Conservation (phyloP, 1,140 invertebrate species). For the Chlorops oryzae region DNA sequence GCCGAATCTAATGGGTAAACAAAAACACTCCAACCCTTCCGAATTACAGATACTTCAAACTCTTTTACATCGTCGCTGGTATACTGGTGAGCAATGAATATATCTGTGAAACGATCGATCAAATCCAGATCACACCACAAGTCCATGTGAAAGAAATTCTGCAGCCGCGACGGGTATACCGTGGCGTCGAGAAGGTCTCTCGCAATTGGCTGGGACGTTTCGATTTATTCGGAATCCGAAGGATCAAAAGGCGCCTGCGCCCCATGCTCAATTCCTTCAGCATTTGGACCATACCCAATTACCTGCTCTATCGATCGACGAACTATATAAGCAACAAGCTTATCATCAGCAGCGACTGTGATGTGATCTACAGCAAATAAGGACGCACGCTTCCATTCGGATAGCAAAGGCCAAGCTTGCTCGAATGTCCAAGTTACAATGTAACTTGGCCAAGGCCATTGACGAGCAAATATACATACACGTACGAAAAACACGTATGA, state of each 20-base stretch:
- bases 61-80: constrained; percentile 44
- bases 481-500: no score
- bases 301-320: constrained; percentile 30
- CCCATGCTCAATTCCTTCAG: constrained; percentile 20
- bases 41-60: constrained; percentile 37
- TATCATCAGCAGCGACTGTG: constrained; percentile 42
- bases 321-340: constrained; percentile 35
- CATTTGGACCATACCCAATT: constrained; percentile 41
- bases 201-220: constrained; percentile 9
- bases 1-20: no score
- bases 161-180: neutral
- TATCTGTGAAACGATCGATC: constrained; percentile 42
- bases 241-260: constrained; percentile 6
- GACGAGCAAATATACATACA: no score
- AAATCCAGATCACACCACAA: constrained; percentile 43
- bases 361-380: constrained; percentile 41
- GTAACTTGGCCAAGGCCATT: no score
- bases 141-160: constrained; percentile 31
- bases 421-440: no score
- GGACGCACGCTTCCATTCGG: neutral
- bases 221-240: neutral
- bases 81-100: constrained; percentile 43
- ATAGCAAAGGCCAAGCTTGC: no score
- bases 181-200: neutral
- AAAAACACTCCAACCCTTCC: no score